Evolutionary conservation across 2,888 invertebrate genomes (phyloP), one percentile per base, ranked within the genome.

Genomic region (Rhabditophanes sp.): DNA sequence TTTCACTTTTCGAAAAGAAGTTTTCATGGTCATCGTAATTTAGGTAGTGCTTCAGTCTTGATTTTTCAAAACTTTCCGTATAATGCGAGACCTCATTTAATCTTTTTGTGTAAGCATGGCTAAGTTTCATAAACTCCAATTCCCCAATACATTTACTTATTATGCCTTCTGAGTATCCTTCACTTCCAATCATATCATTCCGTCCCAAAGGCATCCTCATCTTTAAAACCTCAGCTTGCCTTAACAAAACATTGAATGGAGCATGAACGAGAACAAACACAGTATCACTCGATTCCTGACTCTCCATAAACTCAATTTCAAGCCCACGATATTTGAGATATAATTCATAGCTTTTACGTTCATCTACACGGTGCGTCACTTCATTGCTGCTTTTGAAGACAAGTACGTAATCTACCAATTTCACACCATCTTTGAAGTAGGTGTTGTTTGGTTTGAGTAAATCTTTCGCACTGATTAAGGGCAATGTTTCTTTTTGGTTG

Each of bases 1-100:
- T 73, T 60, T 88, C 85, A 0, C 84, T 81, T 21, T 80, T 78
- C 0, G 83, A 82, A 64, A 78, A 87, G 28, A 78, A 78, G 3
- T 33, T 34, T 11, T 48, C 49, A 14, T 34, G 41, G 11, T 44
- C 31, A 25, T 56, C 49, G 38, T 48, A 46, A 22, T 46, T 48
- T 9, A 55, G 38, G 40, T 53, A 55, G n/a, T n/a, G n/a, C n/a
- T n/a, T n/a, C n/a, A n/a, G n/a, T n/a, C n/a, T n/a, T n/a, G n/a
- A n/a, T n/a, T n/a, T n/a, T n/a, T n/a, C n/a, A n/a, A n/a, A n/a
- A n/a, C n/a, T n/a, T n/a, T n/a, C n/a, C n/a, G n/a, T n/a, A n/a
- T n/a, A n/a, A n/a, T n/a, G n/a, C n/a, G n/a, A n/a, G n/a, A n/a
- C n/a, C n/a, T n/a, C n/a, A n/a, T n/a, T n/a, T n/a, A n/a, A n/a